Base-by-base conservation (phyloP, 1,140 invertebrate species). In the Lucilia cuprina region DNA sequence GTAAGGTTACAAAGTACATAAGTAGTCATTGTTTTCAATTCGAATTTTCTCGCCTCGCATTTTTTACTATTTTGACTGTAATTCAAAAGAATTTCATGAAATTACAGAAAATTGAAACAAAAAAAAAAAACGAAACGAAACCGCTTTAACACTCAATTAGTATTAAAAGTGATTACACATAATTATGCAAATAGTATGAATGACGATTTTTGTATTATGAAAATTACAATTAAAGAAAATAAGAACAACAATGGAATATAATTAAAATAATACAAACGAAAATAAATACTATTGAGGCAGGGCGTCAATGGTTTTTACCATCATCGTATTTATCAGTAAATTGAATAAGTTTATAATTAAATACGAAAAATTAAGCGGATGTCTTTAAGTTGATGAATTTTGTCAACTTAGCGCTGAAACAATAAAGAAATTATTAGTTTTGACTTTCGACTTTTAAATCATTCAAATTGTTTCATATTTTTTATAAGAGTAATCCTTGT, bases 61-160 rank as follows among this genome's bases (percentile, higher is more conserved):
- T 55, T 77, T 34, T 0, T 41, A 41, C 7, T 41, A 10, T 77
- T 35, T 34, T 30, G 34, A 14, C 74, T 35, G 13, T 7, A 55
- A 55, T 55, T 77, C 74, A 77, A 77, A 77, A n/a, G 30, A 8
- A 41, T 41, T 41, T 30, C 25, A 30, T 30, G 25, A 30, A 30
- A 30, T 30, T 8, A 41, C 74, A 30, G n/a, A n/a, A n/a, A n/a
- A n/a, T n/a, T n/a, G n/a, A n/a, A n/a, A n/a, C n/a, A n/a, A n/a
- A n/a, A n/a, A 74, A 74, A 12, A 13, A 30, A 30, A 25, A 30
- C 34, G 34, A n/a, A 41, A 41, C 41, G 41, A 55, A 1, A 77
- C 34, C 74, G 74, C 74, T 77, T 77, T 77, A 77, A 77, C 74
- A 77, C 74, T 77, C 74, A 77, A 77, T 77, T 77, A 41, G 30